phyloP scores from a whole-genome alignment of 2,888 invertebrate genomes.

The Melangyna quadrimaculata region DNA sequence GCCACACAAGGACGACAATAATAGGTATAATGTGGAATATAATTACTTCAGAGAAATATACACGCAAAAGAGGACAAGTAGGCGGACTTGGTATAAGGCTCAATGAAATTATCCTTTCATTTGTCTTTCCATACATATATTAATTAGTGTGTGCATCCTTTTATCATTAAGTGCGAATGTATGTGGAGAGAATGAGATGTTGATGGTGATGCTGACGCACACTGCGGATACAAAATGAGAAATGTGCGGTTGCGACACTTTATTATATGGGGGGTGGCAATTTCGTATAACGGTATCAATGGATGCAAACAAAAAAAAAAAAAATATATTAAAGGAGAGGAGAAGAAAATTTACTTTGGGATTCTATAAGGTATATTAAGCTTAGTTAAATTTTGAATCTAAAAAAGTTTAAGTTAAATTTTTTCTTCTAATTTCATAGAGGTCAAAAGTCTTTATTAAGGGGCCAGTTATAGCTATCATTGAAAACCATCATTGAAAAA shows the following conservation, averaged over 20 bases:
- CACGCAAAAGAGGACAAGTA: slow-evolving; percentile 16
- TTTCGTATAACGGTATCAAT: not conserved
- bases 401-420: too few relatives aligned
- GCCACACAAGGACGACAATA: slow-evolving; percentile 3
- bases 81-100: slow-evolving; percentile 31
- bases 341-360: slow-evolving; percentile 26
- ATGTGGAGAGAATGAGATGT: slow-evolving; percentile 40
- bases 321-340: not conserved
- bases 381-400: too few relatives aligned
- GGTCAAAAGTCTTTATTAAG: too few relatives aligned
- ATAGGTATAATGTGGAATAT: slow-evolving; percentile 52
- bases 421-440: too few relatives aligned
- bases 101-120: slow-evolving; percentile 72
- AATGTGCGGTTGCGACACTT: slow-evolving; percentile 34
- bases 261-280: slow-evolving; percentile 3
- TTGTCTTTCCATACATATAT: slow-evolving; percentile 70
- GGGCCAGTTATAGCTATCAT: too few relatives aligned
- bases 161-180: slow-evolving; percentile 67
- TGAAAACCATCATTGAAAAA: too few relatives aligned
- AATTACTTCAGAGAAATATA: slow-evolving; percentile 47
- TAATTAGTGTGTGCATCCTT: slow-evolving; percentile 71
- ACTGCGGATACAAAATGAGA: slow-evolving; percentile 50
- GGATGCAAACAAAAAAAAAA: not conserved
- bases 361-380: slow-evolving; percentile 11
- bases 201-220: slow-evolving; percentile 65